phyloP scores from a whole-genome alignment of 2,797 vertebrate genomes.

The Acropternis orthonyx region DNA sequence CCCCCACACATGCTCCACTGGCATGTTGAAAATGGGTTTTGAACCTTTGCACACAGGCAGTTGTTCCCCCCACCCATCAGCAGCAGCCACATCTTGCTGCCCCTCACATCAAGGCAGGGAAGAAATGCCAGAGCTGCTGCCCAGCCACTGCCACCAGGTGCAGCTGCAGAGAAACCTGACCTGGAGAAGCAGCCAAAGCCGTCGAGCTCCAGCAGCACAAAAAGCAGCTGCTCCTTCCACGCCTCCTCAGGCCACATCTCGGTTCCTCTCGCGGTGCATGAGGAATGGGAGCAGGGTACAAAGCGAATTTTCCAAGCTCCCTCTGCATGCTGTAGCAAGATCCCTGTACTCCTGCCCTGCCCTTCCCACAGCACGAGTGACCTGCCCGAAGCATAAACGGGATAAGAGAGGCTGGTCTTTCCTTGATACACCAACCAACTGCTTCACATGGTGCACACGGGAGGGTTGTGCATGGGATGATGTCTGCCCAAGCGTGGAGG shows the following conservation, averaged over 20 bases:
- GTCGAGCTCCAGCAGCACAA: not conserved
- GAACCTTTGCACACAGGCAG: not conserved
- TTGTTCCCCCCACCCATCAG: not conserved
- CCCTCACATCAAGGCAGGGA: not conserved
- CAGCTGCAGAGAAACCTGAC: not conserved
- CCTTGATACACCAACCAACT: not conserved
- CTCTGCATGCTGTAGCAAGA: not conserved
- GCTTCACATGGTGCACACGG: accelerated
- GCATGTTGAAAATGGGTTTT: not conserved
- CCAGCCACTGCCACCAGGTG: accelerated
- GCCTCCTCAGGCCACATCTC: not conserved
- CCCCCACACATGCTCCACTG: not conserved
- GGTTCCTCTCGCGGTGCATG: accelerated
- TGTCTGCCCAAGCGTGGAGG: accelerated
- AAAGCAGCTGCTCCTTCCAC: not conserved
- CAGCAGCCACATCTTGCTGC: not conserved
- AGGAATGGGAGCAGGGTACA: not conserved
- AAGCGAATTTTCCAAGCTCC: accelerated
- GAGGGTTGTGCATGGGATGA: not conserved
- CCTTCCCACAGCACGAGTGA: accelerated
- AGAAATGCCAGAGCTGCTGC: not conserved
- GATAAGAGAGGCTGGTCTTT: not conserved
- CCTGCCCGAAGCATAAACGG: not conserved
- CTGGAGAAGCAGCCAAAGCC: not conserved
- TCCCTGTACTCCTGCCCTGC: not conserved